Base-by-base conservation (phyloP, 35 echinoderm and acorn worm species). In the Heliocidaris erythrogramma region DNA sequence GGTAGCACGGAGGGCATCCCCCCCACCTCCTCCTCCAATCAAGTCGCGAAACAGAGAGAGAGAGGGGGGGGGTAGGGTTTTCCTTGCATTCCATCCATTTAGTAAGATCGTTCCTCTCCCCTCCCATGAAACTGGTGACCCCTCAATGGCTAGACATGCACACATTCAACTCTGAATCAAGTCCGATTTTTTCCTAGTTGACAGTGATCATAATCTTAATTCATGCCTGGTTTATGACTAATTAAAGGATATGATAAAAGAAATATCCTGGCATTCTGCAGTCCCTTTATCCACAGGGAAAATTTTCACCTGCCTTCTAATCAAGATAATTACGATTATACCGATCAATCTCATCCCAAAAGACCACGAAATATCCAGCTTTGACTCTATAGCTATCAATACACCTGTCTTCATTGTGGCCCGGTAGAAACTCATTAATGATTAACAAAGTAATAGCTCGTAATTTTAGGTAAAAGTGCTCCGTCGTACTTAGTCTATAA, bases 401-500 rank as follows among this genome's bases (percentile, higher is more conserved):
- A 78, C 65, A 78, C 65, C 65, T 78, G 65, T 18, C 65, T 24
- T n/a, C 18, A 78, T 78, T 78, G 65, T n/a, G 65, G 27, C 21
- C n/a, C 27, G 24, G 27, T 78, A 78, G 18, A 27, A 78, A 78
- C 65, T 78, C 65, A 78, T 78, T 78, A 78, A 78, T 78, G 65
- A 78, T 78, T 78, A 78, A 78, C 65, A 78, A 78, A 78, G 65
- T 78, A 78, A 78, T 78, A 78, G 65, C 65, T n/a, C 65, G 65
- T 78, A 78, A 78, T 78, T 78, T 78, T 78, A 78, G 65, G 65
- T 78, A 24, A 78, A 78, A 78, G 65, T 18, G 27, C 65, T 78
- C n/a, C 18, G 65, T n/a, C 6, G 65, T 9, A 7, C 5, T 5
- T 78, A 78, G 65, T 78, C 65, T 78, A 1, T 42, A 24, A n/a